Evolutionary conservation across 2,888 invertebrate genomes (phyloP), one percentile per base, ranked within the genome.

Genomic region (Epirrita christyi): DNA sequence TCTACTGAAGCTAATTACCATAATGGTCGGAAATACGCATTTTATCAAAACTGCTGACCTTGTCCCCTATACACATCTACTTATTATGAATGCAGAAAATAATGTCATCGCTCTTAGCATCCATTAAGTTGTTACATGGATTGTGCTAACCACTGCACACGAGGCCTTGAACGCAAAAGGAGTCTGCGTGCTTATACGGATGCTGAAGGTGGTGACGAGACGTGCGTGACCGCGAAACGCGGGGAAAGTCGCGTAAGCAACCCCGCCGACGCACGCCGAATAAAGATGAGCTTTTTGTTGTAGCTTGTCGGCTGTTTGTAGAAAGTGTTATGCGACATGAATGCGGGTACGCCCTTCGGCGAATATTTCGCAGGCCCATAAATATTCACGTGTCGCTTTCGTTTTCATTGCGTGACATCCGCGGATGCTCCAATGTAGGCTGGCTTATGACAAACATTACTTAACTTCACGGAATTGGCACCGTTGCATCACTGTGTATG

Each of bases 301-400:
- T 72, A 74, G 63, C 71, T 68, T 71, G 72, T 68, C 67, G 75
- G 73, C 64, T 83, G 86, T 86, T 83, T 81, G 86, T 88, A 90
- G 92, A 92, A 92, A 91, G 92, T 79, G 83, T 81, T 74, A 65
- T 73, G 77, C 72, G 76, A 71, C 67, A 67, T 64, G 71, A 79
- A 89, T 89, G 83, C 90, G 90, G 91, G 90, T 81, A 85, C 86
- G 90, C 91, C 92, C 91, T 92, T 89, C 82, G 85, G 87, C 85
- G 83, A 85, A 88, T 85, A 88, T 86, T 89, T 87, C 86, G 88
- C 89, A 80, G 80, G 79, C 83, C 81, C 82, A 87, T 90, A 88
- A 88, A 90, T 87, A 88, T 87, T 87, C 80, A 83, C 76, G 74
- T 73, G 77, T 71, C 84, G 77, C 90, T 91, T 91, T 91, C 90